phyloP scores from a whole-genome alignment of 2,113 vertebrate genomes.

The Otus sunia region DNA sequence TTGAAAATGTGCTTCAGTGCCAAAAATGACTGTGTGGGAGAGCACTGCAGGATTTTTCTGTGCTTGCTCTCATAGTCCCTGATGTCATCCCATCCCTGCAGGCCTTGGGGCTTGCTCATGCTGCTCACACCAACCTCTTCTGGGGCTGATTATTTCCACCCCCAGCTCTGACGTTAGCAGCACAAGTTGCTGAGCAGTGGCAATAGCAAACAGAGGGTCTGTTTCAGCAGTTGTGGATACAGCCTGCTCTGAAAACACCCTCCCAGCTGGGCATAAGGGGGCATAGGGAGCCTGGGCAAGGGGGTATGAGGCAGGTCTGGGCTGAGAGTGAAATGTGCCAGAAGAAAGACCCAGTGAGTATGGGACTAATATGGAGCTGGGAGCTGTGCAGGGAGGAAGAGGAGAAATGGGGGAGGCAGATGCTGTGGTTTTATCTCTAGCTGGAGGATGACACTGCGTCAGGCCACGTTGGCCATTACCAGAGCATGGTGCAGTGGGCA shows the following conservation, averaged over 20 bases:
- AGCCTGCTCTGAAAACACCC: background rate
- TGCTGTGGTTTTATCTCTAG: background rate
- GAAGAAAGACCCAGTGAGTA: background rate
- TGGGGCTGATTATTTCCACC: background rate
- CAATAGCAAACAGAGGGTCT: background rate
- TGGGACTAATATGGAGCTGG: background rate
- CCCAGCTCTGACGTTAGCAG: background rate
- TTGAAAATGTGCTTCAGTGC: background rate
- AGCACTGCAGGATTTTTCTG: background rate
- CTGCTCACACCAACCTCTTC: background rate
- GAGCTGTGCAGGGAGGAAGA: background rate
- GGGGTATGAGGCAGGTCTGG: background rate
- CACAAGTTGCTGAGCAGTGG: background rate
- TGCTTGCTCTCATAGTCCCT: background rate
- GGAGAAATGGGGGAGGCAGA: background rate
- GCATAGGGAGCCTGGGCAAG: background rate
- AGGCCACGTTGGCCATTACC: background rate
- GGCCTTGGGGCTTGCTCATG: background rate
- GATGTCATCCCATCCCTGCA: background rate
- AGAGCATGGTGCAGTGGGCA: fast-evolving
- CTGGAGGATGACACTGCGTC: background rate
- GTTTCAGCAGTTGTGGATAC: background rate
- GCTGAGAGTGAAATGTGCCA: background rate
- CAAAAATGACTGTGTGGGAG: background rate
- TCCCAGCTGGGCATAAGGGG: background rate